A percentile compares a stretch with the other conserved stretches of the same genome.
These are phyloP conservation scores for Trichechus manatus DNA, from an alignment of 2,113 vertebrate species.

Conservation along the genomic window DNA sequence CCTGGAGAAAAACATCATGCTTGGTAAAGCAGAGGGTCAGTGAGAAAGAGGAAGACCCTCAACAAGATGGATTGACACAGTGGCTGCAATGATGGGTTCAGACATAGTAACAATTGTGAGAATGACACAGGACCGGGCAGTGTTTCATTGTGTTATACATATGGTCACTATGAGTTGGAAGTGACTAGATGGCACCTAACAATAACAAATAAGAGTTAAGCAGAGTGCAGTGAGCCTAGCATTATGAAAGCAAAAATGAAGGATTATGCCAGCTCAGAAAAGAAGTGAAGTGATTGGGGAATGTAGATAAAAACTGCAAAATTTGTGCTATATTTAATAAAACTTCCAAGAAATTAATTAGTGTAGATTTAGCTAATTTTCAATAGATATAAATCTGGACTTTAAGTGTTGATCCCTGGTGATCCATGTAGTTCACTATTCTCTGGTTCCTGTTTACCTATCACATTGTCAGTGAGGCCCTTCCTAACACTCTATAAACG, in stretches of 20 bases:
- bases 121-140: too few species aligned
- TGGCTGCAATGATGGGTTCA: too few species aligned
- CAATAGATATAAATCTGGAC: background rate
- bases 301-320: background rate
- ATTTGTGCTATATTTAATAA: background rate
- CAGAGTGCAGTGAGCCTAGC: background rate
- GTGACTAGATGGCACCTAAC: too few species aligned
- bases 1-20: too few species aligned
- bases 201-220: background rate
- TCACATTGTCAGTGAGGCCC: background rate
- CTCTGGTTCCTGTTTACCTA: background rate
- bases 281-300: background rate
- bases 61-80: too few species aligned
- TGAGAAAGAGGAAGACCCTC: too few species aligned
- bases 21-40: too few species aligned
- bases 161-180: too few species aligned
- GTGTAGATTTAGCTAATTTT: constrained; percentile 14
- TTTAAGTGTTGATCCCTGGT: background rate
- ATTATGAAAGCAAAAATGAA: background rate
- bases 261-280: background rate
- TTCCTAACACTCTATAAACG: background rate
- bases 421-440: background rate
- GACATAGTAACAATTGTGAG: too few species aligned
- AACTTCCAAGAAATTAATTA: background rate
- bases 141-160: too few species aligned